Percentiles rank a stretch among this genome's conserved stretches.
These are phyloP conservation scores for Oasisia sp. DNA, from an alignment of 2,888 invertebrate species.

Conservation along the genomic window DNA sequence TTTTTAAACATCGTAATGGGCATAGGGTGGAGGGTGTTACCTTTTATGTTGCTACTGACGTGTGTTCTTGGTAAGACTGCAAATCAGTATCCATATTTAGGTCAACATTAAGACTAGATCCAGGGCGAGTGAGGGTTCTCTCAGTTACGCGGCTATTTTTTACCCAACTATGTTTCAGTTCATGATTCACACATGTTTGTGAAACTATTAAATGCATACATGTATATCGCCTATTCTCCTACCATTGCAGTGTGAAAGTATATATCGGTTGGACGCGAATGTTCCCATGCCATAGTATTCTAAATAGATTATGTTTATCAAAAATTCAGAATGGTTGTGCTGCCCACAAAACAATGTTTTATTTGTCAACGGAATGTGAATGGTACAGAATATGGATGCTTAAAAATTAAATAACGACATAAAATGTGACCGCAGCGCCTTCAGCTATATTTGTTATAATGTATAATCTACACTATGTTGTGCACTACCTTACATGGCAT, in stretches of 20 bases:
- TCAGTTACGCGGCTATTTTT: too few species aligned
- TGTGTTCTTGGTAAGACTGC: background rate
- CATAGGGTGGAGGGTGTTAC: background rate
- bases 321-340: background rate
- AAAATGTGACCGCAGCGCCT: too few species aligned
- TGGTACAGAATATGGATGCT: background rate
- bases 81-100: background rate
- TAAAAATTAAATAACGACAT: too few species aligned
- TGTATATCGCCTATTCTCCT: too few species aligned
- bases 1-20: background rate
- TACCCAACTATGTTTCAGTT: too few species aligned
- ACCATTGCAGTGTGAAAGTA: background rate
- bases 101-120: too few species aligned
- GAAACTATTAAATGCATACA: too few species aligned
- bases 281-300: background rate
- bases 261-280: background rate
- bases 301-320: background rate
- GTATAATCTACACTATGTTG: too few species aligned
- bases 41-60: background rate
- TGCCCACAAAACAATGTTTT: background rate
- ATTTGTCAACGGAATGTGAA: background rate
- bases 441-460: too few species aligned
- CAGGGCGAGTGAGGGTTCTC: too few species aligned
- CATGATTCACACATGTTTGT: too few species aligned
- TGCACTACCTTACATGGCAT: too few species aligned